Evolutionary conservation across 2,888 invertebrate genomes (phyloP), one percentile per base, ranked within the genome.

Genomic region (Nomada lathburiana): DNA sequence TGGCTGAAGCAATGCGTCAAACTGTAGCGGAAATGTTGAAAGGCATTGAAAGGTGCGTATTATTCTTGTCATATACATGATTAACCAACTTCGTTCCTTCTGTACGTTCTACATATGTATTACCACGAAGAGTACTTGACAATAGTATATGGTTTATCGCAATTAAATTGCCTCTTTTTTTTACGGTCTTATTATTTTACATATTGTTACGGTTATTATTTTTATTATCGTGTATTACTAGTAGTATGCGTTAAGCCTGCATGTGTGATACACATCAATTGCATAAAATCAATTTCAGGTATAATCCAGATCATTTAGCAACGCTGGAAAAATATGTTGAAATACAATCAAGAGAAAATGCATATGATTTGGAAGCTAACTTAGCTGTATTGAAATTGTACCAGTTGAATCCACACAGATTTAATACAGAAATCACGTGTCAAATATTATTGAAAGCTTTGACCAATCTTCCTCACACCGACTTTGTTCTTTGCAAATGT

Each of bases 401-500:
- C 93, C 99, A 99, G 94, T 98, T 99, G 92, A 98, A 99, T 94
- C 98, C 99, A 0, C 96, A 96, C 80, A 96, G 96, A 91, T 97
- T 98, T 91, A 97, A 98, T 92, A 95, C 96, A 63, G 96, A 97
- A 75, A 96, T 99, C 53, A 97, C 98, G 2, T 97, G 97, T 87
- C 97, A 97, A 91, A 98, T 99, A 90, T 95, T 99, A 62, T 94
- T 99, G 88, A 99, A 99, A 94, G 98, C 99, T 2, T 94, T 99
- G 59, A 99, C 99, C 13, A 99, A 99, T 94, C 96, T 99, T 89
- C 99, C 99, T 0, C 98, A 99, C 92, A 98, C 99, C 11, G 99
- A 99, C 94, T 99, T 99, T 93, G 98, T 98, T 64, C 95, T 99
- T 86, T 99, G 99, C 95, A 99, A 99, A 94, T 99, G 99, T 94